These are phyloP conservation scores for Cephus sareptanus DNA, from an alignment of 2,888 invertebrate genomes.

Conservation along the genomic window DNA sequence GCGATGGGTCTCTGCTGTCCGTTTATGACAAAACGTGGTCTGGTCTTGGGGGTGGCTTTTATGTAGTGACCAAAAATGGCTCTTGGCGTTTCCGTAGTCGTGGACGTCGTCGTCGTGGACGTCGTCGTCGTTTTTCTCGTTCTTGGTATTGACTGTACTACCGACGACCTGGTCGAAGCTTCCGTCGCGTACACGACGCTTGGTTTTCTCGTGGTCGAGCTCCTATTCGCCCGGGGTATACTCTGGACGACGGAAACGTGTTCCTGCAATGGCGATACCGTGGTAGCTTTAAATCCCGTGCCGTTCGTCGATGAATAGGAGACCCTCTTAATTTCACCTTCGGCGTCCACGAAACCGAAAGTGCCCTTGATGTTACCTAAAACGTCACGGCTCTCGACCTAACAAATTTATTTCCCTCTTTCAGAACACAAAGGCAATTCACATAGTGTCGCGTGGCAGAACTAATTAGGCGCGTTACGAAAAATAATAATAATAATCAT, in stretches of 20 bases:
- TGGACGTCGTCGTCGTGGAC: conserved; percentile 49
- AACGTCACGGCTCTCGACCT: conserved; percentile 83
- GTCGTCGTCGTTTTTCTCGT: conserved; percentile 64
- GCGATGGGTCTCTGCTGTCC: conserved; percentile 54
- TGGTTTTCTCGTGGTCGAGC: conserved; percentile 69
- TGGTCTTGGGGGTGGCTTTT: conserved; percentile 47
- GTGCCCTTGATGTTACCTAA: conserved; percentile 85
- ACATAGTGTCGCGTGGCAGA: neutral
- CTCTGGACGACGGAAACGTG: conserved; percentile 62
- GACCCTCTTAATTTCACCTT: conserved; percentile 82
- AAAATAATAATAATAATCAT: neutral
- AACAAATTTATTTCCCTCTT: conserved; percentile 35
- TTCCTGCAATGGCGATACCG: conserved; percentile 66
- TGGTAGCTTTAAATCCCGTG: conserved; percentile 66
- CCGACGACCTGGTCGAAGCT: conserved; percentile 71
- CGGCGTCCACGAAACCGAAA: conserved; percentile 82
- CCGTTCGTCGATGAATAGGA: conserved; percentile 76
- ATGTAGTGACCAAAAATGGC: conserved; percentile 53
- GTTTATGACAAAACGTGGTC: conserved; percentile 55
- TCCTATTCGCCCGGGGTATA: conserved; percentile 60
- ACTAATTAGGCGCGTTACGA: neutral
- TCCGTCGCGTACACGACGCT: conserved; percentile 60
- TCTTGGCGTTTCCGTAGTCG: conserved; percentile 54
- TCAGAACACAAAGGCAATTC: neutral
- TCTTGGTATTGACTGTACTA: conserved; percentile 75